These are phyloP conservation scores for Antheraea mylitta DNA, from an alignment of 1,140 invertebrate genomes.

Conservation along the genomic window DNA sequence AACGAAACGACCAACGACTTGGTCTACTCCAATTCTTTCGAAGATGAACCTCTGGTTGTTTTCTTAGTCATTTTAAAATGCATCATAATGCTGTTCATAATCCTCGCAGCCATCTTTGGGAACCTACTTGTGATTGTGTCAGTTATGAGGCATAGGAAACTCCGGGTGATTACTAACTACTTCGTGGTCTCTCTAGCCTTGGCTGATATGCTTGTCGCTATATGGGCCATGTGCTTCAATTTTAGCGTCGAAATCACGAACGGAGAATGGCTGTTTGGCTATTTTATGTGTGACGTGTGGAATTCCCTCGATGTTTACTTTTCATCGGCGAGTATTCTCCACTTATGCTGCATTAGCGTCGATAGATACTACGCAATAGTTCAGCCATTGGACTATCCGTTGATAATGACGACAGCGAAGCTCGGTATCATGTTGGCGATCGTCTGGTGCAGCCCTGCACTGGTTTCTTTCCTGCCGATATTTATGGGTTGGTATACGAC, in stretches of 20 bases:
- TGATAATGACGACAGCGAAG: constrained; percentile 90
- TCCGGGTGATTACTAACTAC: constrained; percentile 95
- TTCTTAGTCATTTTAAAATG: constrained; percentile 83
- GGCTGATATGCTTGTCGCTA: constrained; percentile 94
- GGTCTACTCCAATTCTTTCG: constrained; percentile 62
- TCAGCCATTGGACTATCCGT: constrained; percentile 92
- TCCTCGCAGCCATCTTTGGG: constrained; percentile 91
- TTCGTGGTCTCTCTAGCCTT: constrained; percentile 95
- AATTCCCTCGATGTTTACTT: constrained; percentile 98
- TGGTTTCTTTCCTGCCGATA: constrained; percentile 97
- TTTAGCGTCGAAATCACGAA: constrained; percentile 90
- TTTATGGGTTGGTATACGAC: constrained; percentile 97
- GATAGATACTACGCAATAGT: constrained; percentile 94
- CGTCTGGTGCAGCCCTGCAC: constrained; percentile 94
- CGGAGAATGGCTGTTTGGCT: constrained; percentile 93
- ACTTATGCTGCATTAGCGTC: constrained; percentile 94
- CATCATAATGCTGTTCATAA: constrained; percentile 89
- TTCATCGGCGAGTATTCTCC: constrained; percentile 94
- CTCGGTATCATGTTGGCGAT: constrained; percentile 89
- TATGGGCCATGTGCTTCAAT: constrained; percentile 97
- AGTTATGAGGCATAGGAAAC: constrained; percentile 91
- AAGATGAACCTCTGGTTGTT: constrained; percentile 57
- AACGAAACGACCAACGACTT: constrained; percentile 60
- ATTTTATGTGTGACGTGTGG: constrained; percentile 96
- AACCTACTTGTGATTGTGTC: constrained; percentile 93